phyloP scores from a whole-genome alignment of 2,888 invertebrate species.

The Cataglyphis altisquamis region DNA sequence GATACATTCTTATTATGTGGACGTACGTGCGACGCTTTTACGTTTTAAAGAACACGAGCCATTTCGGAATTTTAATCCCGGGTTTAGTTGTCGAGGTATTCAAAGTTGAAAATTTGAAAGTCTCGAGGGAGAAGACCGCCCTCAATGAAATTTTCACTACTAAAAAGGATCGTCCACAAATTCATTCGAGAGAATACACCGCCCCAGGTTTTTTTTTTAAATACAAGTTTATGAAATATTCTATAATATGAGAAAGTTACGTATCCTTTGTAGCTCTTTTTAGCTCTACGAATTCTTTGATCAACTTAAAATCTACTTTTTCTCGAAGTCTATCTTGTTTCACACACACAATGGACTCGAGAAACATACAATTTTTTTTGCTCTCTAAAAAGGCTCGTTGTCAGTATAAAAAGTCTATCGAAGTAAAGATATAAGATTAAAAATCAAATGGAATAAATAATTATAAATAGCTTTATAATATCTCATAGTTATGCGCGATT shows the following conservation, averaged over 20 bases:
- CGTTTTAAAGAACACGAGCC: not conserved
- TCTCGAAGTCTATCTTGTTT: slow-evolving; percentile 6
- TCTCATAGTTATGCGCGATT: slow-evolving; percentile 11
- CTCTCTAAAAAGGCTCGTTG: not conserved
- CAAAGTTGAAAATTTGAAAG: slow-evolving; percentile 31
- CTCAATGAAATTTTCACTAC: slow-evolving; percentile 39
- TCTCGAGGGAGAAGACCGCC: not conserved
- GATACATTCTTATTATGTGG: not conserved
- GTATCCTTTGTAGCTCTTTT: slow-evolving; percentile 4
- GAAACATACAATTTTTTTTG: slow-evolving; percentile 12
- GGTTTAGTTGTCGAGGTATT: not conserved
- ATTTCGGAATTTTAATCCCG: slow-evolving; percentile 36
- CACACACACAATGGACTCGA: not conserved
- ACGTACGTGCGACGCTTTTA: not conserved
- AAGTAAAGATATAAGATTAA: not conserved
- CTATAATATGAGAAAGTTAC: slow-evolving; percentile 36
- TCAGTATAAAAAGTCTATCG: not conserved
- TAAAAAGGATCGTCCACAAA: slow-evolving; percentile 32
- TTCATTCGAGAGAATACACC: slow-evolving; percentile 36
- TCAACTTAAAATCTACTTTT: slow-evolving; percentile 46
- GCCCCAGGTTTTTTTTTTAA: slow-evolving; percentile 18
- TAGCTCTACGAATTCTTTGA: slow-evolving; percentile 44
- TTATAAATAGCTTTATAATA: not conserved
- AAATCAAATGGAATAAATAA: not conserved
- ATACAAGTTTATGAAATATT: slow-evolving; percentile 55